Percentiles rank a stretch among this genome's conserved stretches.
Conservation (phyloP, 2,113 vertebrate species). For the Anguilla rostrata region DNA sequence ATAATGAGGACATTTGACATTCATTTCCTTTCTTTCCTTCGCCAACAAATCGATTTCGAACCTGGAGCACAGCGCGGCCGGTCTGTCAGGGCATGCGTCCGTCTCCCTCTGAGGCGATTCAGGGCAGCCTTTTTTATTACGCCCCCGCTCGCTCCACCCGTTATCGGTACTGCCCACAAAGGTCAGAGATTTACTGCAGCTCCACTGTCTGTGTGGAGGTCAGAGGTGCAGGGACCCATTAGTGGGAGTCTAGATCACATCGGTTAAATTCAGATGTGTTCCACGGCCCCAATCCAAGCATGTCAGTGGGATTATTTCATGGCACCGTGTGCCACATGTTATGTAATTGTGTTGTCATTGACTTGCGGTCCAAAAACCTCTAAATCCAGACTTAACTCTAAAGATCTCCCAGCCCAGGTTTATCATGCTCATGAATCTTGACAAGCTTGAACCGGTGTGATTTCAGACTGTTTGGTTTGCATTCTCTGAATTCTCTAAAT, state of each 20-base stretch:
- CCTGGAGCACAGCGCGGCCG: neutral
- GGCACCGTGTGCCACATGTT: conserved; percentile 6
- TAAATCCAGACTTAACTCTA: conserved; percentile 18
- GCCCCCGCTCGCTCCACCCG: neutral
- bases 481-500: neutral
- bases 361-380: conserved; percentile 20
- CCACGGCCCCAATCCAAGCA: conserved; percentile 42
- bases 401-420: neutral
- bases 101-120: neutral
- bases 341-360: conserved; percentile 24
- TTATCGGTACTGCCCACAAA: conserved; percentile 36
- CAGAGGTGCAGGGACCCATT: conserved; percentile 55
- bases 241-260: conserved; percentile 60
- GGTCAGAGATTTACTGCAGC: conserved; percentile 50
- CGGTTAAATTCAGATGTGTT: conserved; percentile 49
- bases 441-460: neutral
- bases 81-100: neutral
- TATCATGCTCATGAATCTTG: neutral
- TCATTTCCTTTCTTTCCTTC: conserved; percentile 26
- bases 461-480: neutral
- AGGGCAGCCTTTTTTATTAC: neutral
- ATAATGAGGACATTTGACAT: conserved; percentile 17
- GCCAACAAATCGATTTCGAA: conserved; percentile 31
- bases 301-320: conserved; percentile 46
- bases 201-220: conserved; percentile 47